Conservation (phyloP, 2,113 vertebrate species). For the Thinocorus orbignyianus region DNA sequence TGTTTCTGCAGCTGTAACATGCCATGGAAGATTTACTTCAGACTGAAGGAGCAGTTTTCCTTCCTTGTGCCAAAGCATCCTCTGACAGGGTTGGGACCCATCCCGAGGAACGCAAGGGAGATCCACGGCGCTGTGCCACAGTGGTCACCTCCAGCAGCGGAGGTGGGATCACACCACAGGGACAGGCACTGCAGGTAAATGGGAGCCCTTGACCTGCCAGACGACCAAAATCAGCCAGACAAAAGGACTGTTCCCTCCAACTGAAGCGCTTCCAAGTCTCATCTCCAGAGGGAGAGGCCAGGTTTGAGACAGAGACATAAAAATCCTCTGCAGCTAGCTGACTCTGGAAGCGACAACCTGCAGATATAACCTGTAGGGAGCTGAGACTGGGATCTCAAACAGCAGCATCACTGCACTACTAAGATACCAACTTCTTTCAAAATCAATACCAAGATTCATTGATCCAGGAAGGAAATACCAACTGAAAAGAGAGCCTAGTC, state of each 20-base stretch:
- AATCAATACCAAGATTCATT: conserved; percentile 69
- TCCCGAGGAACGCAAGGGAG: fast-evolving
- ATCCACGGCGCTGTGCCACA: not conserved
- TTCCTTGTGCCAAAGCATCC: not conserved
- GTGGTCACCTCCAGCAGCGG: not conserved
- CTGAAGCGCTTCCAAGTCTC: not conserved
- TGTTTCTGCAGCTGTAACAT: not conserved
- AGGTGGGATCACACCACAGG: not conserved
- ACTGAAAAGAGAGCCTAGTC: not conserved
- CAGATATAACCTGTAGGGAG: not conserved
- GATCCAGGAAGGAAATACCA: conserved; percentile 64
- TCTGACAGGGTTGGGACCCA: not conserved
- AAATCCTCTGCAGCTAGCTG: not conserved
- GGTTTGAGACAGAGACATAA: not conserved
- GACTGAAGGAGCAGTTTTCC: not conserved
- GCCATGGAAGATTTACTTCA: not conserved
- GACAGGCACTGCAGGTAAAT: fast-evolving
- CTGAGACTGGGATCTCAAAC: not conserved
- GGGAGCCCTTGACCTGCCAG: fast-evolving
- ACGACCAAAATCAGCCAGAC: fast-evolving
- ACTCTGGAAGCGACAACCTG: not conserved
- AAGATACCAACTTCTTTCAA: conserved; percentile 59
- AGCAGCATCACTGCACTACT: not conserved
- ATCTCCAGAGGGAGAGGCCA: not conserved
- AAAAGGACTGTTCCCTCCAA: not conserved